Conservation (phyloP, 2,113 vertebrate species). For the Sylvietta virens region DNA sequence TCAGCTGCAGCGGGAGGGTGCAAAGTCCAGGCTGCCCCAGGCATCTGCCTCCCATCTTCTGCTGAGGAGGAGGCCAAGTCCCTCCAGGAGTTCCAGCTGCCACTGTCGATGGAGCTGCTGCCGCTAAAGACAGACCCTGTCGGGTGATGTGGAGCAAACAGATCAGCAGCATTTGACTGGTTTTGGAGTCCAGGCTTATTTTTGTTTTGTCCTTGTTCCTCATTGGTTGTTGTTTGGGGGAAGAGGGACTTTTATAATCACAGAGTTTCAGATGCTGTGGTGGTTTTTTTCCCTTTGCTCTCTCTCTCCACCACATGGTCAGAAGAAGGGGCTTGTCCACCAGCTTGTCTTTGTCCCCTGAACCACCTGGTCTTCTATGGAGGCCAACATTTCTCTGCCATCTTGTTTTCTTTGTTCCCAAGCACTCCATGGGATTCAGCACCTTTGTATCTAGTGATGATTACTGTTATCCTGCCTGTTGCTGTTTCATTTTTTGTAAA, state of each 20-base stretch:
- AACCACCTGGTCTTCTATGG: background rate
- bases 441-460: background rate
- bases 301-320: background rate
- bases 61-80: background rate
- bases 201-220: background rate
- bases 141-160: fast-evolving
- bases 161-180: background rate
- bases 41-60: background rate
- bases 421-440: background rate
- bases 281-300: background rate
- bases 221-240: background rate
- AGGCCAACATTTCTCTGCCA: background rate
- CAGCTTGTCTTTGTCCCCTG: background rate
- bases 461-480: background rate
- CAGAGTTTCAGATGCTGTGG: background rate
- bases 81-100: background rate
- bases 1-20: fast-evolving
- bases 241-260: background rate
- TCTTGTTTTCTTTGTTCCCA: background rate
- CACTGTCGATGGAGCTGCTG: background rate
- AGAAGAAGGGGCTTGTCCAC: background rate
- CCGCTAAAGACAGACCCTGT: background rate
- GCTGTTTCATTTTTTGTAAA: background rate
- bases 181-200: background rate
- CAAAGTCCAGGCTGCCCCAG: background rate